A percentile compares a stretch with the other conserved stretches of the same genome.
Conservation (phyloP, 2,888 invertebrate species). For the Keiferia lycopersicella region DNA sequence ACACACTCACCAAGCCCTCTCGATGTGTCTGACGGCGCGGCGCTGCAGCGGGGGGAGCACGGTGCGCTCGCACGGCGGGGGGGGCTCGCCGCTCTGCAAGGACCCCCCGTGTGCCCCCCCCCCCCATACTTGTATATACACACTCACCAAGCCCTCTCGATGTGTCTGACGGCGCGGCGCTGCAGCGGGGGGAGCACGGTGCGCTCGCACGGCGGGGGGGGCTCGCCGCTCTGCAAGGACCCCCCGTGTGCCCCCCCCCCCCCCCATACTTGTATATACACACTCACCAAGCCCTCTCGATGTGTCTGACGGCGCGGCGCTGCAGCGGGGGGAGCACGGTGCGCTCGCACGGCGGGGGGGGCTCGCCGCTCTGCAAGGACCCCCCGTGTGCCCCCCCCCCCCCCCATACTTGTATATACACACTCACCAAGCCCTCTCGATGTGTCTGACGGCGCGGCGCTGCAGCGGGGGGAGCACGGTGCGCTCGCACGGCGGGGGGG, state of each 20-base stretch:
- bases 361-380: slow-evolving; percentile 63
- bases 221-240: slow-evolving; percentile 66
- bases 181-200: slow-evolving; percentile 43
- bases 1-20: no score
- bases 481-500: slow-evolving; percentile 45
- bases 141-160: slow-evolving; percentile 48
- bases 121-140: no score
- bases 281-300: slow-evolving; percentile 45
- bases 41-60: slow-evolving; percentile 40
- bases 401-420: no score
- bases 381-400: slow-evolving; percentile 70
- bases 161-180: slow-evolving; percentile 37
- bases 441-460: slow-evolving; percentile 37
- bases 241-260: slow-evolving; percentile 70
- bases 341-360: slow-evolving; percentile 42
- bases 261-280: slow-evolving; percentile 44
- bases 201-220: slow-evolving; percentile 44
- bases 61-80: slow-evolving; percentile 46
- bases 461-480: slow-evolving; percentile 43
- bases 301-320: slow-evolving; percentile 37
- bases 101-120: slow-evolving; percentile 68
- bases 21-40: slow-evolving; percentile 41
- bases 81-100: slow-evolving; percentile 63
- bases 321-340: slow-evolving; percentile 43
- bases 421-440: slow-evolving; percentile 34